These are phyloP conservation scores for Tokudaia muenninki DNA, from an alignment of 2,797 vertebrate species.

Conservation along the genomic window DNA sequence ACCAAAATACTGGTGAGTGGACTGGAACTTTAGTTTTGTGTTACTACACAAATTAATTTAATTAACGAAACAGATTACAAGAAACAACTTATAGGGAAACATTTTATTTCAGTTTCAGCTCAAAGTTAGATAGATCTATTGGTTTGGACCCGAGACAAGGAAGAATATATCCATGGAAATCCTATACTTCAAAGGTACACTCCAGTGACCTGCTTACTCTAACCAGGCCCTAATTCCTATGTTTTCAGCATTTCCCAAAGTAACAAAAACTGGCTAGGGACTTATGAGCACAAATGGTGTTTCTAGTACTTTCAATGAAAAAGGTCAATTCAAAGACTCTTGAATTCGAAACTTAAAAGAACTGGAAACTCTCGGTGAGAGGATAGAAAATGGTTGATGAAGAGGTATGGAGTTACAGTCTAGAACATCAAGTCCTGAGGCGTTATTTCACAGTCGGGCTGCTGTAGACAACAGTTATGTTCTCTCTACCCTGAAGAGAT, in stretches of 20 bases:
- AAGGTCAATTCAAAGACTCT: background rate
- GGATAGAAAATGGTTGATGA: background rate
- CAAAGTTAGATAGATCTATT: background rate
- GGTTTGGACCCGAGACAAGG: background rate
- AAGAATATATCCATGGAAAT: background rate
- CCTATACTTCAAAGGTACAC: background rate
- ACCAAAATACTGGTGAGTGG: background rate
- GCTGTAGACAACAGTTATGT: background rate
- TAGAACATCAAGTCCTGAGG: background rate
- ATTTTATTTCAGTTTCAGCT: background rate
- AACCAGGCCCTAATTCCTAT: background rate
- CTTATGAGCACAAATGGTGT: background rate
- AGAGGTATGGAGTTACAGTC: too few species aligned
- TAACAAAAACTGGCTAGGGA: background rate
- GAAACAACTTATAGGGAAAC: background rate
- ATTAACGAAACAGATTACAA: background rate
- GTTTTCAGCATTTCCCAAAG: background rate
- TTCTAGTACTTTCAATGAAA: background rate
- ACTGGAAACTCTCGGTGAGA: background rate
- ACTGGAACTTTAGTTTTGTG: background rate
- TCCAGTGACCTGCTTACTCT: background rate
- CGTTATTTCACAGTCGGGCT: background rate
- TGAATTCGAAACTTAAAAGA: background rate
- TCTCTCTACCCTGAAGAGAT: too few species aligned
- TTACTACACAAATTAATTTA: background rate